Evolutionary conservation across 2,888 invertebrate genomes (phyloP), one percentile per base, ranked within the genome.

Genomic region (Dendrolimus houi): DNA sequence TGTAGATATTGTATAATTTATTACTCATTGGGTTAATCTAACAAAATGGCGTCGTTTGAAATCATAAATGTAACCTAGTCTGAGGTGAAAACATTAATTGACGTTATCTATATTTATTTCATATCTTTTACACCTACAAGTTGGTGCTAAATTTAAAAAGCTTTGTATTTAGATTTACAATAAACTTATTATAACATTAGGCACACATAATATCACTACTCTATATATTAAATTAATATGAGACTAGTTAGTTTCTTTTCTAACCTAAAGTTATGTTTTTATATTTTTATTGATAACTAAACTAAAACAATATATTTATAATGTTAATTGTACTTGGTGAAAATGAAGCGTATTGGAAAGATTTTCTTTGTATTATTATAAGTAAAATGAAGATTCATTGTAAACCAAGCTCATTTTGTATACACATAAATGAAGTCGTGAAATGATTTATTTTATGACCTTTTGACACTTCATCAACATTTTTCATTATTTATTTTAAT

Each of bases 211-310:
- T 86, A 83, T 85, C 79, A 84, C 83, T 87, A 84, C 73, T 10
- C 47, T 47, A 47, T 87, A 85, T 80, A 81, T 85, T 84, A 83
- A 81, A 84, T 73, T 81, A 83, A 81, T 80, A 85, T 88, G 87
- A 90, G 89, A 90, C 89, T 90, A 89, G 89, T 90, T 90, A 90
- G 89, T 88, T 87, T 75, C 71, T 83, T 84, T 73, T 74, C 79
- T 88, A 87, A 68, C 59, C 81, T 87, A 86, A 72, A 75, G 84
- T 85, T 83, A 82, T 80, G 81, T 75, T 79, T 74, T 72, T 72
- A 74, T 71, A 74, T 67, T 68, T 72, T 71, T 70, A 71, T 71
- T 74, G 29, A 69, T 70, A 70, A 71, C 70, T 65, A 72, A 68
- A 57, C 58, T 68, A 70, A 72, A 74, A 76, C 72, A 75, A 72